A percentile compares a stretch with the other conserved stretches of the same genome.
These are phyloP conservation scores for Hydrolagus colliei DNA, from an alignment of 2,797 vertebrate genomes.

Conservation along the genomic window DNA sequence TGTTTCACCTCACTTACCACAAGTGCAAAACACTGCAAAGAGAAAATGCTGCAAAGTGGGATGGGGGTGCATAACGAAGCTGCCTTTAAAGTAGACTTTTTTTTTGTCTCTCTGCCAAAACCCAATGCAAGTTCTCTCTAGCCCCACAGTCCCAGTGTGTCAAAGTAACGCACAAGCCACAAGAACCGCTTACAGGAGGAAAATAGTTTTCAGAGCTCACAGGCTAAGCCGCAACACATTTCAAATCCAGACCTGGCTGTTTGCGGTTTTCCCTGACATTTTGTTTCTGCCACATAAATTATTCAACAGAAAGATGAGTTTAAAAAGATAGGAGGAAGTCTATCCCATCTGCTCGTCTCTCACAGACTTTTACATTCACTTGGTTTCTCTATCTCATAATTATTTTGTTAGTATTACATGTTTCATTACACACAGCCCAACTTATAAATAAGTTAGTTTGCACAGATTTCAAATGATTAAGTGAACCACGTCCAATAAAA, in stretches of 20 bases:
- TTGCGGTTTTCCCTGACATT: not conserved
- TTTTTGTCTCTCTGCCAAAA: not conserved
- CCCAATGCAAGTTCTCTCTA: not conserved
- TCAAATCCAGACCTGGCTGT: not conserved
- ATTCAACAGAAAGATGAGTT: not conserved
- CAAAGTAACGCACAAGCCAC: not conserved
- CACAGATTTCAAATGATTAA: no score
- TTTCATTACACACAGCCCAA: not conserved
- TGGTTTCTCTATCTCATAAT: not conserved
- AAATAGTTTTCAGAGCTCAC: no score
- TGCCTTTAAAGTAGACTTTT: constrained; percentile 2
- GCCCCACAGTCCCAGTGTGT: not conserved
- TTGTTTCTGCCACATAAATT: not conserved
- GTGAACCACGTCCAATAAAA: not conserved
- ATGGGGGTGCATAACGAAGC: no score
- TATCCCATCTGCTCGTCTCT: not conserved
- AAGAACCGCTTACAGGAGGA: not conserved
- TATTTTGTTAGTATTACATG: not conserved
- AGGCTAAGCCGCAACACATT: no score
- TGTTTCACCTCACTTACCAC: not conserved
- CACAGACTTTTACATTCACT: not conserved
- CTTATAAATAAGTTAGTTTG: constrained; percentile 7
- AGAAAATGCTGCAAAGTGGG: not conserved
- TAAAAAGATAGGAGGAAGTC: not conserved
- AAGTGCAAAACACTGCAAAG: not conserved